A percentile compares a stretch with the other conserved stretches of the same genome.
Conservation (phyloP, 2,113 vertebrate genomes). For the Theropithecus gelada region DNA sequence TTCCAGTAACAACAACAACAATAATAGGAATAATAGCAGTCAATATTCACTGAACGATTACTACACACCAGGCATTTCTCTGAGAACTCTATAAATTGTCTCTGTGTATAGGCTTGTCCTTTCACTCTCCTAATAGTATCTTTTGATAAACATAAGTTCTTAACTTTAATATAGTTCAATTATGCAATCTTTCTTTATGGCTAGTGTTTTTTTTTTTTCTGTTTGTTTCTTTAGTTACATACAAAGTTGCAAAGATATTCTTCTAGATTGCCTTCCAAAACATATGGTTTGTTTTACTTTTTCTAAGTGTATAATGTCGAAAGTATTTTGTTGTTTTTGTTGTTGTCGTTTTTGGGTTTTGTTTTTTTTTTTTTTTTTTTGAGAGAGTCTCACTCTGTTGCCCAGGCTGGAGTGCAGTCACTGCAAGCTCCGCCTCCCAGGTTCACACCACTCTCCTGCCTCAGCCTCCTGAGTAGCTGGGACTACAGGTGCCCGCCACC, state of each 20-base stretch:
- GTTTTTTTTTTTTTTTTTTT: no score
- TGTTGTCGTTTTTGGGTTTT: no score
- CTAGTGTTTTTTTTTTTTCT: not conserved
- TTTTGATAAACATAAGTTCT: not conserved
- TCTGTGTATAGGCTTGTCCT: not conserved
- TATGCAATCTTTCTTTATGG: not conserved
- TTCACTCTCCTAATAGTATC: not conserved
- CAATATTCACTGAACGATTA: not conserved
- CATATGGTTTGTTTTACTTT: not conserved
- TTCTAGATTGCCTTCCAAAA: not conserved
- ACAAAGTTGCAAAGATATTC: not conserved
- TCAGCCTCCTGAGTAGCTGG: no score
- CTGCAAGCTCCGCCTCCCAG: no score
- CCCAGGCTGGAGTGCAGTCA: no score
- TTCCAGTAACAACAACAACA: not conserved
- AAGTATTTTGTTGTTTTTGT: not conserved
- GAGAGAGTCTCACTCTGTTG: no score
- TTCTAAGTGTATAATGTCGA: not conserved
- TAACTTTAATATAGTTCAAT: not conserved
- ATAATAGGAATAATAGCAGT: not conserved
- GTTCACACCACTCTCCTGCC: no score
- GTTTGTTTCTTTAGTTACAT: not conserved
- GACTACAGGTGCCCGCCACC: no score
- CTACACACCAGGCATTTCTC: not conserved
- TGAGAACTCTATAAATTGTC: not conserved